Evolutionary conservation across 2,113 vertebrate genomes (phyloP).

Genomic region (Solea senegalensis): DNA sequence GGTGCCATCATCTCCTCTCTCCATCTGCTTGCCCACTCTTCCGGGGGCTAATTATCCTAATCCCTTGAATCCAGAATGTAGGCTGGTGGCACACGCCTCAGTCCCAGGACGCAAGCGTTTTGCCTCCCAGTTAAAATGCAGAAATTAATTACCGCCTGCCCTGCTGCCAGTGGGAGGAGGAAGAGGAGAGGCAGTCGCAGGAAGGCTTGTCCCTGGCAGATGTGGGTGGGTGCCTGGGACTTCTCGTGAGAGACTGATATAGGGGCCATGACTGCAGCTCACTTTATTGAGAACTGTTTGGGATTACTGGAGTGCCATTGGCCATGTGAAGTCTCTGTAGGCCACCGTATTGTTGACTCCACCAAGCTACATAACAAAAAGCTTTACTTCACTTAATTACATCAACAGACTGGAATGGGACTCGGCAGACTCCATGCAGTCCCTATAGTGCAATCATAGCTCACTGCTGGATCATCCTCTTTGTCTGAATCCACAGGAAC

Average conservation of each 20-base stretch:
- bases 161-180: slow-evolving; percentile 77
- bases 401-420: background rate
- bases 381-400: background rate
- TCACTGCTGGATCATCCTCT: no score
- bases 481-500: no score
- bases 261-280: slow-evolving; percentile 21
- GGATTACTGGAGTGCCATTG: slow-evolving; percentile 6
- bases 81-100: slow-evolving; percentile 72
- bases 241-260: slow-evolving; percentile 35
- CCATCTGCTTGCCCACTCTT: slow-evolving; percentile 84
- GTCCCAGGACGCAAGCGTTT: slow-evolving; percentile 79
- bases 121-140: slow-evolving; percentile 84
- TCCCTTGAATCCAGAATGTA: slow-evolving; percentile 80
- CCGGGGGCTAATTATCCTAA: slow-evolving; percentile 86
- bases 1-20: slow-evolving; percentile 73
- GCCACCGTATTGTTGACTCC: background rate
- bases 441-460: no score
- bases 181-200: slow-evolving; percentile 56
- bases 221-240: slow-evolving; percentile 59
- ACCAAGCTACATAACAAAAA: background rate
- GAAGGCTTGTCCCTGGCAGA: slow-evolving; percentile 65
- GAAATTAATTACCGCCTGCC: slow-evolving; percentile 85
- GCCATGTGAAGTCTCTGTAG: slow-evolving; percentile 7
- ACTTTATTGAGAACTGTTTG: slow-evolving; percentile 18
- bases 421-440: no score